Percentiles rank a stretch among this genome's conserved stretches.
phyloP scores from a whole-genome alignment of 2,888 invertebrate genomes.

The Hyposoter didymator region DNA sequence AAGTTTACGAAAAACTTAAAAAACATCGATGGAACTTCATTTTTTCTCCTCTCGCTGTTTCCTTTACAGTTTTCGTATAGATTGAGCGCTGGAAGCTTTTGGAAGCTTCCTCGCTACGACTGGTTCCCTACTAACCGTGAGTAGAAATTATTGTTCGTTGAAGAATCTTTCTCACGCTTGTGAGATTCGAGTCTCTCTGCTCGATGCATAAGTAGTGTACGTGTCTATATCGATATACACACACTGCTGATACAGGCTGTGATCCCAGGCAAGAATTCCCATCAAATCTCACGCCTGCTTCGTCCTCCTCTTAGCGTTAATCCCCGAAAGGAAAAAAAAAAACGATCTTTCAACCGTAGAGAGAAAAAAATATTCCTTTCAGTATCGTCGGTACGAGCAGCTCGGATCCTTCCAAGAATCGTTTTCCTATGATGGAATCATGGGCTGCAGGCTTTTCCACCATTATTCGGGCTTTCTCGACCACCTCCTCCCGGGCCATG shows the following conservation, averaged over 20 bases:
- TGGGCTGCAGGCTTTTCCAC: conserved; percentile 24
- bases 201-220: conserved; percentile 20
- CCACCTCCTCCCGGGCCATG: background rate
- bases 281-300: conserved; percentile 67
- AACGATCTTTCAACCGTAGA: conserved; percentile 44
- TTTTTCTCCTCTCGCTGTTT: background rate
- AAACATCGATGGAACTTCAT: background rate
- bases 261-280: conserved; percentile 65
- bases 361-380: conserved; percentile 46
- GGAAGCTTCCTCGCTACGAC: conserved; percentile 77
- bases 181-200: conserved; percentile 51
- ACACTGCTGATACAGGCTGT: conserved; percentile 44
- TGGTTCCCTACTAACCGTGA: conserved; percentile 82
- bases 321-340: conserved; percentile 61
- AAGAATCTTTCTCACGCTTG: conserved; percentile 70
- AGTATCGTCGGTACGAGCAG: conserved; percentile 38
- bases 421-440: conserved; percentile 35
- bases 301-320: conserved; percentile 58
- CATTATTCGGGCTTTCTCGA: conserved; percentile 25
- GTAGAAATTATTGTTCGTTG: conserved; percentile 76
- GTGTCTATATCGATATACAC: conserved; percentile 12
- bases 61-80: background rate
- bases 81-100: conserved; percentile 29
- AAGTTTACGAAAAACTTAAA: background rate
- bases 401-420: conserved; percentile 60